Evolutionary conservation across 2,888 invertebrate genomes (phyloP).

Genomic region (Lasioglossum leucozonium): DNA sequence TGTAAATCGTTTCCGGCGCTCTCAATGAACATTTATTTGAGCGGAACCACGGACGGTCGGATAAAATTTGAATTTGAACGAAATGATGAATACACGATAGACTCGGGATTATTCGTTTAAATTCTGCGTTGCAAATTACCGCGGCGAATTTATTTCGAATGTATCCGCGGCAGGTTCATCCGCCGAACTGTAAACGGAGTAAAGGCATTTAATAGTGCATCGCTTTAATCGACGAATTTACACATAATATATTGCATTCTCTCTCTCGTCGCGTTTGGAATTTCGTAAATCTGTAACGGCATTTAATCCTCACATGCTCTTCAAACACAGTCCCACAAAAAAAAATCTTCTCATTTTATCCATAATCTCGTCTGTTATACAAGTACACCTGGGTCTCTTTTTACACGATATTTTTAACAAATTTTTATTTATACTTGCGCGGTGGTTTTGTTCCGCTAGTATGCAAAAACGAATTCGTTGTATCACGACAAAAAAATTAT

Average conservation of each 20-base stretch:
- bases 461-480: not conserved
- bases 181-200: not conserved
- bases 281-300: not conserved
- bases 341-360: not conserved
- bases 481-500: too few relatives aligned
- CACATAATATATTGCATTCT: not conserved
- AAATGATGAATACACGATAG: slow-evolving; percentile 14
- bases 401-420: not conserved
- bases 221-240: slow-evolving; percentile 4
- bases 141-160: not conserved
- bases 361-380: not conserved
- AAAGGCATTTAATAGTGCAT: not conserved
- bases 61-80: slow-evolving; percentile 22
- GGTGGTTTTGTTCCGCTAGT: too few relatives aligned
- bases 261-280: not conserved
- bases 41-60: not conserved
- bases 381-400: not conserved
- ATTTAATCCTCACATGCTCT: not conserved
- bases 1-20: not conserved
- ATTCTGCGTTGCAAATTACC: slow-evolving; percentile 8
- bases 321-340: not conserved
- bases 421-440: not conserved
- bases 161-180: not conserved
- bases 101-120: not conserved
- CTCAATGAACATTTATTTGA: slow-evolving; percentile 1